Conservation (phyloP, 2,888 invertebrate species). For the Opisthograptis luteolata region DNA sequence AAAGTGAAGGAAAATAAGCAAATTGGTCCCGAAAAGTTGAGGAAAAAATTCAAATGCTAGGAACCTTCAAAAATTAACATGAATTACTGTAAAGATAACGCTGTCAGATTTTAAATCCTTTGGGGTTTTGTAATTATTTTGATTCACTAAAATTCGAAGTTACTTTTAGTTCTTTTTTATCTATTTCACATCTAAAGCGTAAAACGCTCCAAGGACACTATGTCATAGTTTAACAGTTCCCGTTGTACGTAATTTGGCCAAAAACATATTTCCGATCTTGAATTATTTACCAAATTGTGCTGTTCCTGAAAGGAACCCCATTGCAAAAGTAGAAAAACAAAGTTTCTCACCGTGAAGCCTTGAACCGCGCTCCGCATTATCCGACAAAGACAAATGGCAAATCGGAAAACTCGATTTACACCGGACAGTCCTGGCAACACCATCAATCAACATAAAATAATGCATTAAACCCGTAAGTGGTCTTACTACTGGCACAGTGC, state of each 20-base stretch:
- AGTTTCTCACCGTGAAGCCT: conserved; percentile 18
- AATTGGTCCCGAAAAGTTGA: conserved; percentile 41
- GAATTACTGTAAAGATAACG: conserved; percentile 25
- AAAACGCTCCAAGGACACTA: too few relatives aligned
- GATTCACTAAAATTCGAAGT: background rate
- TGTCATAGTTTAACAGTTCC: too few relatives aligned
- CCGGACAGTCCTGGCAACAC: conserved; percentile 33
- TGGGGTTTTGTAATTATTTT: conserved; percentile 3
- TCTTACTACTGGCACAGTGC: conserved; percentile 8
- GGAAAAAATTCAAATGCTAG: conserved; percentile 12
- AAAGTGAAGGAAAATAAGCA: conserved; percentile 46
- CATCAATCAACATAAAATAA: conserved; percentile 57
- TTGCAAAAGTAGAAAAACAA: conserved; percentile 18
- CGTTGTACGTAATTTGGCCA: background rate
- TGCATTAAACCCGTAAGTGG: conserved; percentile 50
- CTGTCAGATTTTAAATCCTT: conserved; percentile 15
- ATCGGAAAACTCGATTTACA: conserved; percentile 41
- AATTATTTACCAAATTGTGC: background rate
- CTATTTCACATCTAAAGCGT: too few relatives aligned
- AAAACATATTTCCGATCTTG: too few relatives aligned
- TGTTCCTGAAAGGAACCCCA: background rate
- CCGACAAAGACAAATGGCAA: conserved; percentile 52
- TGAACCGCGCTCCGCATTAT: conserved; percentile 25
- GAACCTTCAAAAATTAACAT: conserved; percentile 27
- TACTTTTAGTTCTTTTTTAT: too few relatives aligned